Evolutionary conservation across 2,888 invertebrate genomes (phyloP).

Genomic region (Spilarctia lutea): DNA sequence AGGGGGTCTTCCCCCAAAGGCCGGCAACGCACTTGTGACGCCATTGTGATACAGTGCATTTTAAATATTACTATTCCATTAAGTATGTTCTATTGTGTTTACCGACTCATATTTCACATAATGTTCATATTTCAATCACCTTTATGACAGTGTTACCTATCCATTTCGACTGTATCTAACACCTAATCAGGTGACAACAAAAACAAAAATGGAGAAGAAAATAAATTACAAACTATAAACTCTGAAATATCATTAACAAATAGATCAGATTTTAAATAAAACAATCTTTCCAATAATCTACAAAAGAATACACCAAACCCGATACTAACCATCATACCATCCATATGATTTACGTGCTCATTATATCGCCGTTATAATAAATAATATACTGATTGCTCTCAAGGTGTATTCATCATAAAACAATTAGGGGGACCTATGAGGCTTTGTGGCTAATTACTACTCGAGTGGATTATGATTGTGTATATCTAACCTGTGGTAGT

Average conservation of each 20-base stretch:
- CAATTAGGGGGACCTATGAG: conserved; percentile 29
- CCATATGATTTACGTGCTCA: conserved; percentile 34
- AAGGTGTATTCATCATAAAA: conserved; percentile 36
- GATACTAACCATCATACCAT: conserved; percentile 4
- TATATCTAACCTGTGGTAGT: not conserved
- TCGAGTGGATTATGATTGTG: conserved; percentile 4
- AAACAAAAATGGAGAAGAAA: not conserved
- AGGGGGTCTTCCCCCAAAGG: no score
- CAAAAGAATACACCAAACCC: not conserved
- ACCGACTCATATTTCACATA: not conserved
- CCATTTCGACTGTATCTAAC: not conserved
- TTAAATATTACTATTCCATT: not conserved
- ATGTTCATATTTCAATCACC: not conserved
- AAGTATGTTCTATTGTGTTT: no score
- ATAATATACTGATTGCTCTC: conserved; percentile 35
- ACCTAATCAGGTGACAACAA: not conserved
- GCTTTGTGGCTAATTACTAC: conserved; percentile 17
- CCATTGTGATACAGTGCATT: no score
- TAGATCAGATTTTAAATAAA: not conserved
- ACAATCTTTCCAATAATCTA: not conserved
- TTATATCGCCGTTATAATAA: conserved; percentile 39
- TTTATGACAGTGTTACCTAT: not conserved
- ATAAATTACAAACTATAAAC: not conserved
- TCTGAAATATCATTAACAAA: not conserved
- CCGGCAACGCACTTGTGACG: no score